Conservation (phyloP, 2,888 invertebrate species). For the Lymantria dispar region DNA sequence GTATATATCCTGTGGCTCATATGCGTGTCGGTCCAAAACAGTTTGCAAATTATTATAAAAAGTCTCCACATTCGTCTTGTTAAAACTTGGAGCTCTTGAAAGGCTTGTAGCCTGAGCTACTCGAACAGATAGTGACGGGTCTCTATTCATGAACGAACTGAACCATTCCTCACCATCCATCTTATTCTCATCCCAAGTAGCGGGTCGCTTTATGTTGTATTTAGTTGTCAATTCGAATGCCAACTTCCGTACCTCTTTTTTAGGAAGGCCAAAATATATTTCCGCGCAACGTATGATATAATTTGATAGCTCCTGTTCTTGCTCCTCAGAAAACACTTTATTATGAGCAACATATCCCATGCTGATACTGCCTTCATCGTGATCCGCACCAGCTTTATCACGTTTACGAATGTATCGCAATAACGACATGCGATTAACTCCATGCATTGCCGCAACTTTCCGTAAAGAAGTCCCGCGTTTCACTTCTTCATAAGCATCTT, state of each 20-base stretch:
- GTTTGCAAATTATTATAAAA: too few species aligned
- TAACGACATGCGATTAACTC: background rate
- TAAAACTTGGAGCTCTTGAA: background rate
- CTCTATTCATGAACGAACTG: background rate
- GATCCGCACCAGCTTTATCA: background rate
- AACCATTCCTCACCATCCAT: conserved; percentile 3
- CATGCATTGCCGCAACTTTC: background rate
- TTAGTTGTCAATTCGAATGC: conserved; percentile 4
- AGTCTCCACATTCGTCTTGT: too few species aligned
- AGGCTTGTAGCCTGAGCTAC: conserved; percentile 1
- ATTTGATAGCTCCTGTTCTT: conserved; percentile 6
- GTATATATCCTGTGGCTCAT: too few species aligned
- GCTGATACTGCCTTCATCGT: background rate
- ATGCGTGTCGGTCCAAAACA: too few species aligned
- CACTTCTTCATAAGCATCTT: conserved; percentile 4
- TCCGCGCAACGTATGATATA: conserved; percentile 9
- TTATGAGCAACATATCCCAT: conserved; percentile 15
- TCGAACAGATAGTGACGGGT: background rate
- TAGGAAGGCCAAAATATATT: conserved; percentile 12
- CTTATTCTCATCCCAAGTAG: conserved; percentile 4
- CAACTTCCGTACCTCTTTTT: conserved; percentile 4
- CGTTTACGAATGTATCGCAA: conserved; percentile 7
- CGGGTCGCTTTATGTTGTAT: conserved; percentile 7
- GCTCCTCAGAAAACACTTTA: conserved; percentile 3
- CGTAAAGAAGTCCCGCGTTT: background rate